Base-by-base conservation (phyloP, 2,113 vertebrate species). In the Leucopsar rothschildi region DNA sequence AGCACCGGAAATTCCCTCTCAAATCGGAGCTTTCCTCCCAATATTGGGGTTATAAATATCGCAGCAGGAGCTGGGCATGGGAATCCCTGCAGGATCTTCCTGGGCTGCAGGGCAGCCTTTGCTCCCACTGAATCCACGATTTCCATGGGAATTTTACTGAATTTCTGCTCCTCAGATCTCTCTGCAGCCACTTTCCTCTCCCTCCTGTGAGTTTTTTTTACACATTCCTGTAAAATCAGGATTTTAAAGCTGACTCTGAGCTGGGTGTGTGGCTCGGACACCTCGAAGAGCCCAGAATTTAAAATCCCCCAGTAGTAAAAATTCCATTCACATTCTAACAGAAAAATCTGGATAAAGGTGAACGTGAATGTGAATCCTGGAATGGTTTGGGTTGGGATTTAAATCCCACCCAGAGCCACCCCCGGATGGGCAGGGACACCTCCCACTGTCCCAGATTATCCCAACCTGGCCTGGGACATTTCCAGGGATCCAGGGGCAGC, bases 1-100 rank as follows among this genome's bases (percentile, higher is more conserved):
- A 87, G 66, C 93, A 55, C 77, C 16, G 63, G 95, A 89, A 96
- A 96, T 92, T 59, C 14, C 35, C 86, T 85, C 85, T 72, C 55
- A 23, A 20, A 45, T 5, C 15, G 1, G 14, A 64, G 40, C 33
- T 86, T 40, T 61, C 59, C 33, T 75, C 47, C 16, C 60, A 87
- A 78, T 23, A 49, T 2, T 15, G 27, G 1, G 33, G 12, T 80
- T 68, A 55, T 27, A 96, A 96, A 94, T 92, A 78, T n/a, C 9
- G 53, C 66, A 16, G 5, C 11, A 5, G 78, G 15, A 84, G 57
- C 52, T 35, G 20, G 44, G 20, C 1, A n/a, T 27, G 49, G 12
- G 57, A 78, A 69, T 37, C 50, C 72, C 90, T 73, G 49, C 57
- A n/a, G 71, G 10, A 53, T 14, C 66, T 60, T 21, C 76, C 53